Conservation (phyloP, 2,797 vertebrate species). For the Pseudopleuronectes americanus region DNA sequence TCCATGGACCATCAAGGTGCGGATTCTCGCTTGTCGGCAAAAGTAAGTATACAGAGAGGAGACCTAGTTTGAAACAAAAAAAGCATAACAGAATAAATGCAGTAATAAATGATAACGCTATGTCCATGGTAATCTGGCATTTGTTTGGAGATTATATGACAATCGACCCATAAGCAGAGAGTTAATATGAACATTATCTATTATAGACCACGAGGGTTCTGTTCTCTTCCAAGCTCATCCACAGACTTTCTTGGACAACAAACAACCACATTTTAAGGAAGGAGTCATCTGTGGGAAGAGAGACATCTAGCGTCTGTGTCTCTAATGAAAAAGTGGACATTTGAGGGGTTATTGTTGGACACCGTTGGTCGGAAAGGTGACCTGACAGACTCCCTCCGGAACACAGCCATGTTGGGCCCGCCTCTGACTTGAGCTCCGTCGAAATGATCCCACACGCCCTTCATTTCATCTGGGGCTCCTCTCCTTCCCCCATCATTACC, state of each 20-base stretch:
- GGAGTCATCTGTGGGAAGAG: conserved; percentile 17
- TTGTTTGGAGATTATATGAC: no score
- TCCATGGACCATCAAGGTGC: no score
- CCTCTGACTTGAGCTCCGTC: conserved; percentile 11
- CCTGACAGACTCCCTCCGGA: background rate
- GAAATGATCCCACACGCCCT: conserved; percentile 55
- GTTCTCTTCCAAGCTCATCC: conserved; percentile 11
- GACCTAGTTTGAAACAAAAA: no score
- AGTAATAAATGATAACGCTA: background rate
- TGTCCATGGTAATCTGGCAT: no score
- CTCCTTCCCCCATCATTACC: conserved; percentile 69
- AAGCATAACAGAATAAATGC: background rate
- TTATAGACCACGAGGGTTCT: conserved; percentile 20
- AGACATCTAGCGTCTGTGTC: conserved; percentile 54
- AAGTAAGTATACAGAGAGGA: background rate
- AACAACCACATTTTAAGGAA: conserved; percentile 7
- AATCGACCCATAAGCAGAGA: background rate
- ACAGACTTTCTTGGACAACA: conserved; percentile 18
- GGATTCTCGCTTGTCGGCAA: no score
- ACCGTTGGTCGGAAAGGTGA: background rate
- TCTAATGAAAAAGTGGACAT: background rate
- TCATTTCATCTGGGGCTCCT: conserved; percentile 59
- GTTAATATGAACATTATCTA: conserved; percentile 25
- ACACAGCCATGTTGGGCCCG: conserved; percentile 35
- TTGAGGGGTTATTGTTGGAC: no score